phyloP scores from a whole-genome alignment of 2,113 vertebrate species.

The Hypocryptadius cinnamomeus region DNA sequence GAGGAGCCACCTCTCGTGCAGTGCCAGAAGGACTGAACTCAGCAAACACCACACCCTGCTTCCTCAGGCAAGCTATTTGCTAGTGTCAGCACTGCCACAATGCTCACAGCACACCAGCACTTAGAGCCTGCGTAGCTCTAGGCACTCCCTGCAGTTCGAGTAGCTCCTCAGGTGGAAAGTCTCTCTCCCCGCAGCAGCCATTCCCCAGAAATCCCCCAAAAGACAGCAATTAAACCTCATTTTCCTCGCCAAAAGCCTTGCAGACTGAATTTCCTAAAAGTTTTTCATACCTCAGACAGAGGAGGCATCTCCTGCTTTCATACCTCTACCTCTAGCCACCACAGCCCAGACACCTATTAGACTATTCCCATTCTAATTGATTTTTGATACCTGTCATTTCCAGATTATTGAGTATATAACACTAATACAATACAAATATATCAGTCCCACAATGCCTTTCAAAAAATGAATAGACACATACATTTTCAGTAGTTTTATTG shows the following conservation, averaged over 20 bases:
- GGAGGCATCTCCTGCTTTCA: not conserved
- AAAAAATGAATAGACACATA: conserved; percentile 26
- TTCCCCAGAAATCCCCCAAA: not conserved
- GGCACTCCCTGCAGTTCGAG: not conserved
- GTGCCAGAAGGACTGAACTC: not conserved
- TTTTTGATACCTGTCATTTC: not conserved
- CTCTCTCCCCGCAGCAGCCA: not conserved
- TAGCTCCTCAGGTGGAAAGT: not conserved
- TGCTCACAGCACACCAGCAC: not conserved
- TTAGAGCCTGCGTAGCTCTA: not conserved
- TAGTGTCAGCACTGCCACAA: not conserved
- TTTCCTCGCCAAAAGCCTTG: not conserved
- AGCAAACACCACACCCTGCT: not conserved
- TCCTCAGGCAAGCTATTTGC: not conserved
- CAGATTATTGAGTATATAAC: not conserved
- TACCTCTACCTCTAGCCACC: not conserved
- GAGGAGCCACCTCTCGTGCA: accelerated
- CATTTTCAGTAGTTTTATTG: conserved; percentile 99
- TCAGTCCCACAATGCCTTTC: not conserved
- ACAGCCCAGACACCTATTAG: not conserved
- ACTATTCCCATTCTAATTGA: not conserved
- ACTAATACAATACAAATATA: not conserved
- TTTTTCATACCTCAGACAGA: not conserved
- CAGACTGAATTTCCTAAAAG: not conserved
- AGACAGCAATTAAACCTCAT: not conserved